Evolutionary conservation across 2,888 invertebrate species (phyloP), one percentile per base, ranked within the genome.

Genomic region (Drosophila anomalata): DNA sequence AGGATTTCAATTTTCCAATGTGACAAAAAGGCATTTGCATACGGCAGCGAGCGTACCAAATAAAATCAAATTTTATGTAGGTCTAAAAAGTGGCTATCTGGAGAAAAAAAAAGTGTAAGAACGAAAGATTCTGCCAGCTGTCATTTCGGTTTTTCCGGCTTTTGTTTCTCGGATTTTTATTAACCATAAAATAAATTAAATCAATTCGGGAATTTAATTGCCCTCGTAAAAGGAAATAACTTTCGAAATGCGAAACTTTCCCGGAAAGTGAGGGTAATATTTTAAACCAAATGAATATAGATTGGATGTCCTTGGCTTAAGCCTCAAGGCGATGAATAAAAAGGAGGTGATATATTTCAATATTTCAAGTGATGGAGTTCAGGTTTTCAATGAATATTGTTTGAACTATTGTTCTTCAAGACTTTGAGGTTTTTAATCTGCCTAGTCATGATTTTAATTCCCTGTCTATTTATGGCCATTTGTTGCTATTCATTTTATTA

Each of bases 1-100:
- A 85, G 84, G 84, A 85, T 85, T 83, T 86, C 81, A 86, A 86
- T 85, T 86, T 83, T 80, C 73, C 79, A 78, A 85, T 79, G 83
- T 83, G 79, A 74, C 81, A 80, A 77, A 73, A 70, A 47, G 59
- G 62, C 73, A 84, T 85, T 85, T 83, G 86, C 86, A 83, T 84
- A 73, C 77, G 56, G 53, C 68, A 67, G 62, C 36, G 22, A 68
- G 26, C 54, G 62, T 57, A 53, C 48, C 61, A 77, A 79, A 80
- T 80, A 81, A 83, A 84, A 81, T 78, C 75, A 74, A 73, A 81
- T 83, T 83, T 84, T 66, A 81, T 80, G 71, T 72, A 59, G 76
- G 66, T 70, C 63, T 62, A 50, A 59, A 66, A 62, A 54, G 48
- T 26, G 39, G 11, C 39, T 48, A 48, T 29, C 2, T 12, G 22